These are phyloP conservation scores for Prinia subflava DNA, from an alignment of 2,113 vertebrate genomes.

Conservation along the genomic window DNA sequence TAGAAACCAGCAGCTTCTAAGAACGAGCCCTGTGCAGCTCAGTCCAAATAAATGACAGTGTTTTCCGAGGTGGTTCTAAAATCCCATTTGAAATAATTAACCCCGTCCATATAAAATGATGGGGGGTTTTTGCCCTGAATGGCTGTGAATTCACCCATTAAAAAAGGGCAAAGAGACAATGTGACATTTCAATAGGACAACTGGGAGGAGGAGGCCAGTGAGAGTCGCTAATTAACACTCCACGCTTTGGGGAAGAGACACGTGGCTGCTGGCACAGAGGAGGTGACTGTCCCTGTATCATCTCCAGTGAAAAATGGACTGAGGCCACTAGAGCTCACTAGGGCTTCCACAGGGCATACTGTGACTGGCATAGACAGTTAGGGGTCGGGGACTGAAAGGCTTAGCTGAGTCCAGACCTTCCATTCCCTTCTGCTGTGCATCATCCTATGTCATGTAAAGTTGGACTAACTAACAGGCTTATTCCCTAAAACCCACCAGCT, in stretches of 20 bases:
- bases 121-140: background rate
- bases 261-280: background rate
- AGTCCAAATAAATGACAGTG: background rate
- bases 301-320: background rate
- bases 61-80: background rate
- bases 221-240: background rate
- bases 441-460: accelerated
- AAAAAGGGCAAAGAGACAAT: background rate
- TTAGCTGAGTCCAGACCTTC: background rate
- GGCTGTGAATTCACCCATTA: background rate
- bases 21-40: background rate
- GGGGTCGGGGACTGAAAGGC: background rate
- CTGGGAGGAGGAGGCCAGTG: background rate
- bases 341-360: background rate
- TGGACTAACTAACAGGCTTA: background rate
- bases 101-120: background rate
- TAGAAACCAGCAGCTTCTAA: background rate
- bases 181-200: background rate
- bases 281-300: background rate
- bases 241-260: background rate
- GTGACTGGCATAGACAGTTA: background rate
- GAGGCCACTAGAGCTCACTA: background rate
- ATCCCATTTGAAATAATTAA: background rate
- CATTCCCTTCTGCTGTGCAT: background rate
- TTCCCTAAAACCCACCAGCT: background rate